Conservation (phyloP, 2,888 invertebrate species). For the Amphipoea oculea region DNA sequence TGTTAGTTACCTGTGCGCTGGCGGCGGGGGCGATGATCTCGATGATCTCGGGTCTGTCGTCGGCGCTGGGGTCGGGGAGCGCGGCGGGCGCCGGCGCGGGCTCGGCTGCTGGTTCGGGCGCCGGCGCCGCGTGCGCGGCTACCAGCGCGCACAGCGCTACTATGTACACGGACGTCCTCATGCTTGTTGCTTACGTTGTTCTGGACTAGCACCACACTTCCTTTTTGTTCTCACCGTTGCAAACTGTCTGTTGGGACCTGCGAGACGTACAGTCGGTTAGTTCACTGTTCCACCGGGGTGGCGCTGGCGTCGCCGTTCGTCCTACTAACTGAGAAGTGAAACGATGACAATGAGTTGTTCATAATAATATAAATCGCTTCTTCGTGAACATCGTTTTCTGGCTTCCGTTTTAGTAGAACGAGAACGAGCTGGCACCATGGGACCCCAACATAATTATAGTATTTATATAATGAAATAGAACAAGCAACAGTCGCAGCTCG, state of each 20-base stretch:
- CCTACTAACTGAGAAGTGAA: not conserved
- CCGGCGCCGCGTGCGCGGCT: conserved; percentile 71
- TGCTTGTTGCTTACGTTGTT: conserved; percentile 59
- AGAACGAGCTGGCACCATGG: not conserved
- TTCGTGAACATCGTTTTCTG: not conserved
- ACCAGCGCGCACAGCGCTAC: conserved; percentile 72
- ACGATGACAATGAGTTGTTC: not conserved
- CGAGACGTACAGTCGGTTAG: conserved; percentile 28
- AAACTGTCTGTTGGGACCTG: conserved; percentile 71
- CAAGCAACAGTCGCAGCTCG: conserved; percentile 27
- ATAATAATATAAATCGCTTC: not conserved
- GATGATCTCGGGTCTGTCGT: conserved; percentile 86
- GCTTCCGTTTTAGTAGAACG: conserved; percentile 8
- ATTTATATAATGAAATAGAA: not conserved
- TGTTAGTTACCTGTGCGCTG: conserved; percentile 82
- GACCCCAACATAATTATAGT: not conserved
- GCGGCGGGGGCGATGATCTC: conserved; percentile 89
- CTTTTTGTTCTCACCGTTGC: conserved; percentile 68
- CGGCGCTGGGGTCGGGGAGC: conserved; percentile 75
- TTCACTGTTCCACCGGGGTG: not conserved
- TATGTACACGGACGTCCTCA: conserved; percentile 77
- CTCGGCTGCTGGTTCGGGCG: conserved; percentile 70
- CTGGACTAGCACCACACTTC: conserved; percentile 40
- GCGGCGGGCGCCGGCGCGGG: conserved; percentile 75
- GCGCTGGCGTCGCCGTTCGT: not conserved